Conservation (phyloP, 2,888 invertebrate genomes). For the Spodoptera picta region DNA sequence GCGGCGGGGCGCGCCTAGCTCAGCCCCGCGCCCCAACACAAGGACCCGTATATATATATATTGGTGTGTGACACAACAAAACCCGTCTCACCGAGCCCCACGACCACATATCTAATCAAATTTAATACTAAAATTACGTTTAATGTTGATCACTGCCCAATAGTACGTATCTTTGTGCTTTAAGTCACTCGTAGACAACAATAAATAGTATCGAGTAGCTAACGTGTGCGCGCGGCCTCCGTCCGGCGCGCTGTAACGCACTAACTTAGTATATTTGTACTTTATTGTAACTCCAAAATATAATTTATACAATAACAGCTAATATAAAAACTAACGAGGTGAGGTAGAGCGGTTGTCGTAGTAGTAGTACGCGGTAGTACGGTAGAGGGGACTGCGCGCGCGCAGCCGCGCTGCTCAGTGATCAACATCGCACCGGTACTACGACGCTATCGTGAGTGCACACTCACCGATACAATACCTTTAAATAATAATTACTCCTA, state of each 20-base stretch:
- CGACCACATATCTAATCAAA: conserved; percentile 84
- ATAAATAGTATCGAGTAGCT: conserved; percentile 80
- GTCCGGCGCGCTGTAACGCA: conserved; percentile 74
- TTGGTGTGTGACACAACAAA: conserved; percentile 81
- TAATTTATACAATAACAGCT: conserved; percentile 87
- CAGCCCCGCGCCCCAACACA: conserved; percentile 78
- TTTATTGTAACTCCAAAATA: conserved; percentile 86
- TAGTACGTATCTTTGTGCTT: conserved; percentile 88
- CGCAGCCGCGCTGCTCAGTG: conserved; percentile 70
- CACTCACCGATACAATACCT: conserved; percentile 82
- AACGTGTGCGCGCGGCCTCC: conserved; percentile 78
- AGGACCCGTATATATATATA: conserved; percentile 87
- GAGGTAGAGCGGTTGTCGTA: conserved; percentile 86
- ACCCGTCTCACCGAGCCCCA: conserved; percentile 78
- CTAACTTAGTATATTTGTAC: conserved; percentile 76
- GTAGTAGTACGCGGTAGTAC: conserved; percentile 66
- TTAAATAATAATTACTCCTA: conserved; percentile 86
- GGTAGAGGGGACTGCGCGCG: conserved; percentile 55
- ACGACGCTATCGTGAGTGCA: conserved; percentile 83
- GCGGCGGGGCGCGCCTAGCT: conserved; percentile 73
- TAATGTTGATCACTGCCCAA: conserved; percentile 89
- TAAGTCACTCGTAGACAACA: conserved; percentile 86
- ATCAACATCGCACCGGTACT: conserved; percentile 86
- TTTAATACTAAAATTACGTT: conserved; percentile 87
- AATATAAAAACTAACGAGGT: conserved; percentile 83